phyloP scores from a whole-genome alignment of 2,113 vertebrate species.

The Macrotis lagotis region DNA sequence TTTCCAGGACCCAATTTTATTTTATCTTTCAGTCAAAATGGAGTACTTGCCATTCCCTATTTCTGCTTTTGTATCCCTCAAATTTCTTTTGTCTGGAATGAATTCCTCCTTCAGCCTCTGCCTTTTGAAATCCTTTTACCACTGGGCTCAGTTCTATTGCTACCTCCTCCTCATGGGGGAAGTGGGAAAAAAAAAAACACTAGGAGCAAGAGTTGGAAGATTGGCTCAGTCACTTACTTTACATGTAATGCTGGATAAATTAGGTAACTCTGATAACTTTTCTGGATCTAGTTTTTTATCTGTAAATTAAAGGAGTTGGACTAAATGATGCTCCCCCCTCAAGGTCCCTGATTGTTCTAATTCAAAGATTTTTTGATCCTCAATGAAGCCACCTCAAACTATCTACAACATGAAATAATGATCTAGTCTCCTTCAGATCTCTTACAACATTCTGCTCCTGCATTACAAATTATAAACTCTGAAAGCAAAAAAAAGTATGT shows the following conservation, averaged over 20 bases:
- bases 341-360: background rate
- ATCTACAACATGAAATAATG: background rate
- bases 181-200: background rate
- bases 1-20: background rate
- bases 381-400: background rate
- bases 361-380: background rate
- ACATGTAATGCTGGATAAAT: background rate
- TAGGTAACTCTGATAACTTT: background rate
- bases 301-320: background rate
- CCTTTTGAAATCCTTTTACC: background rate
- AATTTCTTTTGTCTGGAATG: background rate
- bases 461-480: background rate
- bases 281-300: background rate
- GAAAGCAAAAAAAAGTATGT: background rate
- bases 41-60: background rate
- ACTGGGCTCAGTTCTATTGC: background rate
- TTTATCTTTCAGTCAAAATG: background rate
- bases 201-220: background rate
- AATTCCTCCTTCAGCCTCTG: background rate
- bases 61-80: background rate
- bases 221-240: background rate
- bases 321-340: background rate
- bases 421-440: background rate
- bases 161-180: background rate
- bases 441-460: background rate